A percentile compares a stretch with the other conserved stretches of the same genome.
Conservation (phyloP, 1,140 invertebrate species). For the Pogonomyrmex californicus region DNA sequence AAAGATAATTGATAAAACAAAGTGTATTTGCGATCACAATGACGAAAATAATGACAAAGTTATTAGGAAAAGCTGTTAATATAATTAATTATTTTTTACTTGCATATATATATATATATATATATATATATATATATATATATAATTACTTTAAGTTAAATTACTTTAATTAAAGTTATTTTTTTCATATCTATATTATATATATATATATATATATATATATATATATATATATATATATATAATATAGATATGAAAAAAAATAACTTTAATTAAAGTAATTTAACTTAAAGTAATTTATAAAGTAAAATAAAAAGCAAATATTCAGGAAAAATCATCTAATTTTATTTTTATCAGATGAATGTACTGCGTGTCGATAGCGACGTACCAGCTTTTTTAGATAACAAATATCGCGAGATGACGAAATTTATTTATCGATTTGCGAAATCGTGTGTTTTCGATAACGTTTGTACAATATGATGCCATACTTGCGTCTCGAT, state of each 20-base stretch:
- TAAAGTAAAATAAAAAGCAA: background rate
- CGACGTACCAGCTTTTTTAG: background rate
- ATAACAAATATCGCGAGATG: conserved; percentile 4
- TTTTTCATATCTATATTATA: no score
- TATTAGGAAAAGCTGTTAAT: background rate
- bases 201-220: conserved; percentile 5
- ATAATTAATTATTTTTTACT: background rate
- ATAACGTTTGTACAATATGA: conserved; percentile 29
- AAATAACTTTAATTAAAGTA: background rate
- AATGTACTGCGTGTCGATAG: background rate
- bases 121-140: no score
- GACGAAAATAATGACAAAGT: background rate
- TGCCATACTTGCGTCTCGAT: background rate
- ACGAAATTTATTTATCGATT: conserved; percentile 47
- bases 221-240: conserved; percentile 11
- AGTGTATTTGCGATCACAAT: background rate
- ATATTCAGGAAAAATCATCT: background rate
- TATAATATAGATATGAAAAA: background rate
- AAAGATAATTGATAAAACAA: conserved; percentile 8
- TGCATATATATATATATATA: background rate
- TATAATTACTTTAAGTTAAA: no score
- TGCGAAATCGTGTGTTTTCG: background rate
- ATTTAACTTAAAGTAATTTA: background rate
- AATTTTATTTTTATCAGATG: background rate
- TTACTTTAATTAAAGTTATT: no score